A percentile compares a stretch with the other conserved stretches of the same genome.
phyloP scores from a whole-genome alignment of 2,888 invertebrate species.

The Resseliella maxima region DNA sequence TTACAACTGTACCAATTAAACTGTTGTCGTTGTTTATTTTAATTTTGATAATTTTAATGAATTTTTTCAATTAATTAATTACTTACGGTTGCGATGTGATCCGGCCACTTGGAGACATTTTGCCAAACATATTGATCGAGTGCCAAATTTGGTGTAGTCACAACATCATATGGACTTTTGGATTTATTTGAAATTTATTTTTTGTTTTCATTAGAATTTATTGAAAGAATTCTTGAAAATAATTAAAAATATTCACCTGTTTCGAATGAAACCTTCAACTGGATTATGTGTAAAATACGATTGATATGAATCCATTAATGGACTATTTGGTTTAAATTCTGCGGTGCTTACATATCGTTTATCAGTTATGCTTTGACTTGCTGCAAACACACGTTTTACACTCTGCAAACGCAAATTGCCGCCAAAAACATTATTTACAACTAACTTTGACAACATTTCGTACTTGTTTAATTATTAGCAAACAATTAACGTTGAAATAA shows the following conservation, averaged over 20 bases:
- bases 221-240: no score
- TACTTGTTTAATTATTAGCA: not conserved
- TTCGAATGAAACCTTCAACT: constrained; percentile 41
- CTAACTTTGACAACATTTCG: constrained; percentile 35
- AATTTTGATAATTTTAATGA: not conserved
- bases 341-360: constrained; percentile 21
- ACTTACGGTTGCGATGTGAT: constrained; percentile 74
- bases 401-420: not conserved
- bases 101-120: constrained; percentile 74
- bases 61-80: not conserved
- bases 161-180: constrained; percentile 69
- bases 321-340: constrained; percentile 15
- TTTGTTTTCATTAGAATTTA: no score
- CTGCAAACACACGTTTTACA: not conserved
- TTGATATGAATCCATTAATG: not conserved
- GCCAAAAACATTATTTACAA: not conserved
- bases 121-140: constrained; percentile 74
- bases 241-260: no score
- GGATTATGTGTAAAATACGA: constrained; percentile 52
- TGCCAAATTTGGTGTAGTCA: constrained; percentile 70
- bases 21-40: no score
- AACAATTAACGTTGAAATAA: not conserved
- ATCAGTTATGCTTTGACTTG: not conserved
- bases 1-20: no score
- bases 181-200: no score